Base-by-base conservation (phyloP, 1,140 invertebrate genomes). In the Lycorma delicatula region DNA sequence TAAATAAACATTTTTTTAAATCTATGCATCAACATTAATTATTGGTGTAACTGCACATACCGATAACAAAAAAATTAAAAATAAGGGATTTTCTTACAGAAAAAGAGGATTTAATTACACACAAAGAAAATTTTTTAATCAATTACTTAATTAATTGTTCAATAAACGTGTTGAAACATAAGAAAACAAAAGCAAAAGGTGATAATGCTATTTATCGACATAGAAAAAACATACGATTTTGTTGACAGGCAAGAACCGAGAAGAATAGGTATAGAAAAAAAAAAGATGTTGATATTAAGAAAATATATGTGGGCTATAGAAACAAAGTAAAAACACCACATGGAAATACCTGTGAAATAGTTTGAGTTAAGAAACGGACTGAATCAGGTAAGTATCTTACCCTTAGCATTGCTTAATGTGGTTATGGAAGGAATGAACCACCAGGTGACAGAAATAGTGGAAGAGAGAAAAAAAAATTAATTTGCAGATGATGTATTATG, bases 361-460 rank as follows among this genome's bases (percentile, higher is more conserved):
- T 44, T 44, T 44, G 41, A 44, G 23, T 16, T 44, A 16, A 44
- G 3, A 22, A 44, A 44, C 23, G 41, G 41, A 2, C 13, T 44
- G 23, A 44, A 44, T 20, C 41, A 44, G 41, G 41, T 16, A 44
- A 44, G 41, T 44, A 44, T 44, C 23, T 22, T 44, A 44, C 23
- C 41, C 18, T 22, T 22, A 44, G 41, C 41, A 5, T 44, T 44
- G 13, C 23, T 44, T 11, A 18, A 44, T 18, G n/a, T 44, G 23
- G 41, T 44, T 11, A 44, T 44, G 41, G 41, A 44, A 44, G 41
- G 41, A 44, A 44, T 44, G 41, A n/a, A n/a, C n/a, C n/a, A n/a
- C n/a, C 41, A 44, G 23, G 41, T 44, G 13, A 3, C 16, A 44
- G 41, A 16, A 22, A 9, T 20, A 44, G 41, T 44, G 4, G 41